Evolutionary conservation across 2,888 invertebrate species (phyloP).

Genomic region (Stenolophus ochropezus): DNA sequence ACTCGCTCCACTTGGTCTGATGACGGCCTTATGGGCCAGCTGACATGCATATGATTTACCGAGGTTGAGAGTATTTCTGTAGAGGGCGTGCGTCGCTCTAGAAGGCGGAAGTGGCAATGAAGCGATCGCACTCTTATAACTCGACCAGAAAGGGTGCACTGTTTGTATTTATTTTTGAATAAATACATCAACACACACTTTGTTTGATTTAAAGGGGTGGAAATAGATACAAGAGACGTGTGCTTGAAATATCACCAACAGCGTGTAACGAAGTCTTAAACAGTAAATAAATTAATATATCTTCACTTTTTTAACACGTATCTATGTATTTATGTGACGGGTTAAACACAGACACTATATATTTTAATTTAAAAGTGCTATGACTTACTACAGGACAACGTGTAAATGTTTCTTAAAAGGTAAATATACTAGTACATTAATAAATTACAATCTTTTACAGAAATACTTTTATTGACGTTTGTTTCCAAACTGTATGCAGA

Average conservation of each 20-base stretch:
- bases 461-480: no score
- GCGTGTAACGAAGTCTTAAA: background rate
- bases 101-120: constrained; percentile 39
- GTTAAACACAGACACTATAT: no score
- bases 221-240: background rate
- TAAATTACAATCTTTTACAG: no score
- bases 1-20: constrained; percentile 67
- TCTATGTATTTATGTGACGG: no score
- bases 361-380: no score
- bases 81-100: constrained; percentile 26
- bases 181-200: constrained; percentile 25
- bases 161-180: constrained; percentile 42
- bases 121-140: constrained; percentile 30
- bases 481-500: no score
- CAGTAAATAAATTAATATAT: background rate
- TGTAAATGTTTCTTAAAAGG: no score
- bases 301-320: no score
- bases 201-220: constrained; percentile 27
- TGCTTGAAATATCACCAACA: background rate
- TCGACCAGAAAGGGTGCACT: constrained; percentile 26
- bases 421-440: no score
- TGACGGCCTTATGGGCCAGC: constrained; percentile 69
- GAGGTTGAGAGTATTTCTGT: constrained; percentile 62
- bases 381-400: no score
- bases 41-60: constrained; percentile 70